A percentile compares a stretch with the other conserved stretches of the same genome.
phyloP scores from a whole-genome alignment of 2,797 vertebrate species.

The Schizothorax lantsangensis region DNA sequence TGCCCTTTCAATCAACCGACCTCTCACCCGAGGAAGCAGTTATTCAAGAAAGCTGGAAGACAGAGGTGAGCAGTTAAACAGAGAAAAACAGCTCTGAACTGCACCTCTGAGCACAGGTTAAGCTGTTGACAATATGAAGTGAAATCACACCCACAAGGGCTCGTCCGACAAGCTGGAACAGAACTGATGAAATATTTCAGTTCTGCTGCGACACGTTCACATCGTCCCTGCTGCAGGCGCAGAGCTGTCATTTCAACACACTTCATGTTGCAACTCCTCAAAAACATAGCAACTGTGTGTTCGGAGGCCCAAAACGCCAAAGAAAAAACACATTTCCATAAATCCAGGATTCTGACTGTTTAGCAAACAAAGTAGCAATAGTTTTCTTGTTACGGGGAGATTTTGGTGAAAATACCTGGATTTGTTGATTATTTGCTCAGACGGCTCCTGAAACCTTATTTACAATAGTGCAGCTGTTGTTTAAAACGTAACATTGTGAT shows the following conservation, averaged over 20 bases:
- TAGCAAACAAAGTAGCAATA: not conserved
- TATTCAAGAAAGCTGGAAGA: constrained; percentile 11
- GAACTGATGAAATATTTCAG: constrained; percentile 73
- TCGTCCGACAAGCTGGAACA: constrained; percentile 75
- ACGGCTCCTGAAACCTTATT: constrained; percentile 12
- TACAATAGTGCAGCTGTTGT: constrained; percentile 17
- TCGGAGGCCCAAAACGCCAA: not conserved
- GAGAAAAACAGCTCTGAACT: constrained; percentile 6
- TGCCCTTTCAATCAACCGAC: not conserved
- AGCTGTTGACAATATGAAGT: constrained; percentile 50
- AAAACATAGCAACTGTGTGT: not conserved
- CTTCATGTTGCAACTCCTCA: constrained; percentile 34
- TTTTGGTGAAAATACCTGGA: not conserved
- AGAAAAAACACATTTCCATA: constrained; percentile 2
- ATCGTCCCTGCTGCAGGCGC: constrained; percentile 65
- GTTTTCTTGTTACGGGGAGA: not conserved
- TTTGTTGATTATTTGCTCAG: not conserved
- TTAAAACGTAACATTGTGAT: not conserved
- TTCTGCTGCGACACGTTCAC: constrained; percentile 74
- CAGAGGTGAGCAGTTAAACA: constrained; percentile 23
- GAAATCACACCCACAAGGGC: constrained; percentile 61
- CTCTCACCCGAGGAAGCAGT: constrained; percentile 33
- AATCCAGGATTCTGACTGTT: not conserved
- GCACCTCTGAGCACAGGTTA: constrained; percentile 33
- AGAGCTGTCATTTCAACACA: constrained; percentile 60